phyloP scores from a whole-genome alignment of 2,888 invertebrate genomes.

The Eupeodes luniger region DNA sequence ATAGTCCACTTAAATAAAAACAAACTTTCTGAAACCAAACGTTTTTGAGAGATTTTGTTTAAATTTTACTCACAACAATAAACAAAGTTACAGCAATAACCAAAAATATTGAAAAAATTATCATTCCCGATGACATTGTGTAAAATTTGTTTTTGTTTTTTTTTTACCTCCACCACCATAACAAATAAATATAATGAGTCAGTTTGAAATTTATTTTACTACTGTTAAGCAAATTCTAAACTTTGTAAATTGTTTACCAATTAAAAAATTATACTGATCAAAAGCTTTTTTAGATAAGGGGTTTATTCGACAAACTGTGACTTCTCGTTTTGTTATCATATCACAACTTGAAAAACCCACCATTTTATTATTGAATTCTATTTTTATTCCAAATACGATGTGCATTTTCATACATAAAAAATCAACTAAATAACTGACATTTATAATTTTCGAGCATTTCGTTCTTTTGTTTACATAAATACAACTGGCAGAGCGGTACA shows the following conservation, averaged over 20 bases:
- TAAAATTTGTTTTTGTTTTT: background rate
- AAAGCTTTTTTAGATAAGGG: background rate
- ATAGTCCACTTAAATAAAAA: conserved; percentile 9
- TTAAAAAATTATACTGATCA: background rate
- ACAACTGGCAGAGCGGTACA: too few relatives aligned
- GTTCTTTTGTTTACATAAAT: too few relatives aligned
- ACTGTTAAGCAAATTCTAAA: background rate
- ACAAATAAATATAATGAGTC: background rate
- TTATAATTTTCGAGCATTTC: too few relatives aligned
- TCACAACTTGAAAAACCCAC: background rate
- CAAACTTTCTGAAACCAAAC: background rate
- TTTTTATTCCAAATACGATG: background rate
- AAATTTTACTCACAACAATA: conserved; percentile 13
- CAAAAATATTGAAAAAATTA: background rate
- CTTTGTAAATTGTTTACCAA: background rate
- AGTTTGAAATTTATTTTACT: background rate
- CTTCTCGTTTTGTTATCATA: background rate
- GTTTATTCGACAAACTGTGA: background rate
- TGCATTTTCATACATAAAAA: too few relatives aligned
- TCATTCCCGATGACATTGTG: background rate
- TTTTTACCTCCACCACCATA: background rate
- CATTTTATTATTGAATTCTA: background rate
- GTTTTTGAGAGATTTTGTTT: background rate
- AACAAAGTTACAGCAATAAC: background rate
- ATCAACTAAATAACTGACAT: too few relatives aligned